Evolutionary conservation across 2,888 invertebrate genomes (phyloP).

Genomic region (Trissoscelio sp.): DNA sequence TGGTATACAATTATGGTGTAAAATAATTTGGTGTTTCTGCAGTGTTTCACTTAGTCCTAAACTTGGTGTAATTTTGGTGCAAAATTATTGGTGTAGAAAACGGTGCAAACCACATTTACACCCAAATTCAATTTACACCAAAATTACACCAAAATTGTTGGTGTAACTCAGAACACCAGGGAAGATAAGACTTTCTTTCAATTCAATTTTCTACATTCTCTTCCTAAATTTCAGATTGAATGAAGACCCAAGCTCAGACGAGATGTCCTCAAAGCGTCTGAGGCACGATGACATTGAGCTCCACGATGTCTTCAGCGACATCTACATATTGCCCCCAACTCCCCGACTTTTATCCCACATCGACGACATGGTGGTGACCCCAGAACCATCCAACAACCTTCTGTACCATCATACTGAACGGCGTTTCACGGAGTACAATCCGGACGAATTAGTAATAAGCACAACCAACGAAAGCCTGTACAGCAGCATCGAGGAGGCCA

Average conservation of each 20-base stretch:
- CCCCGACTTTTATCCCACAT: slow-evolving; percentile 88
- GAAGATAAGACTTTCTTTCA: too few relatives aligned
- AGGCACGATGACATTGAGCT: slow-evolving; percentile 87
- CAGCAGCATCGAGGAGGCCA: slow-evolving; percentile 65
- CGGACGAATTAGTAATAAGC: slow-evolving; percentile 53
- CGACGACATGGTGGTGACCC: slow-evolving; percentile 84
- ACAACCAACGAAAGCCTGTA: slow-evolving; percentile 61
- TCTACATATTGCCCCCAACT: slow-evolving; percentile 88
- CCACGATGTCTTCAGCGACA: slow-evolving; percentile 89
- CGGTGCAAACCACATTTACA: too few relatives aligned
- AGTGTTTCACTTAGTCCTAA: too few relatives aligned
- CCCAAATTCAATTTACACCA: too few relatives aligned
- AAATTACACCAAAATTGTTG: too few relatives aligned
- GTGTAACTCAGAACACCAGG: too few relatives aligned
- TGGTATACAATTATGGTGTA: too few relatives aligned
- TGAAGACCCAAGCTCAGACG: slow-evolving; percentile 76
- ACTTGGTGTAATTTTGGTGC: too few relatives aligned
- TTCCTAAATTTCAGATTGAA: slow-evolving; percentile 76
- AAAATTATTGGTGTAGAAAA: too few relatives aligned
- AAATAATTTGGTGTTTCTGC: too few relatives aligned
- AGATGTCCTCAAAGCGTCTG: slow-evolving; percentile 76
- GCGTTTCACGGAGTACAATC: slow-evolving; percentile 50
- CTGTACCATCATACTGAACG: slow-evolving; percentile 64
- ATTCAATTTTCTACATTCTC: too few relatives aligned
- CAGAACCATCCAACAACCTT: slow-evolving; percentile 65